A percentile compares a stretch with the other conserved stretches of the same genome.
These are phyloP conservation scores for Hypolimnas misippus DNA, from an alignment of 2,888 invertebrate genomes.

Conservation along the genomic window DNA sequence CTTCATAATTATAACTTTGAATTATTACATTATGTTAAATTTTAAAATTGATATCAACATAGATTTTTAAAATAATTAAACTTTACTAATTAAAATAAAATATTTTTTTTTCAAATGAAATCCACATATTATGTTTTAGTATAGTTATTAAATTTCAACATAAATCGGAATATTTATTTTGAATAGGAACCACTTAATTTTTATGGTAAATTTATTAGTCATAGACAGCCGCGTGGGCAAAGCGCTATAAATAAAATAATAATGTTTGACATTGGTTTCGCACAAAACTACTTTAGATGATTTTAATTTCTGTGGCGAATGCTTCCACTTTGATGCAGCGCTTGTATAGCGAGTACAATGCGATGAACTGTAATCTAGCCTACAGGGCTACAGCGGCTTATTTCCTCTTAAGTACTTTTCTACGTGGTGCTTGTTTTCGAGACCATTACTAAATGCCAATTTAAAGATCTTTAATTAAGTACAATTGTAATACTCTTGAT, in stretches of 20 bases:
- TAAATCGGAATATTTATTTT: slow-evolving; percentile 6
- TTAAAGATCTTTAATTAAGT: background rate
- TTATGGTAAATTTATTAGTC: slow-evolving; percentile 32
- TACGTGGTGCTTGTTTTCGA: slow-evolving; percentile 5
- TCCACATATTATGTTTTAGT: too few relatives aligned
- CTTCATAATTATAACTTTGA: too few relatives aligned
- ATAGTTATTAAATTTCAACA: background rate
- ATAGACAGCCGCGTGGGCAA: slow-evolving; percentile 29
- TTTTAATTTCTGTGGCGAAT: slow-evolving; percentile 60
- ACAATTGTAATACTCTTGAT: too few relatives aligned
- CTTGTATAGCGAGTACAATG: slow-evolving; percentile 36
- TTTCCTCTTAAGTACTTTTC: too few relatives aligned
- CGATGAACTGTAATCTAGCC: slow-evolving; percentile 7
- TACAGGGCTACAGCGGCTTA: slow-evolving; percentile 22
- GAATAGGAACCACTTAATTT: slow-evolving; percentile 23
- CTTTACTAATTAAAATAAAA: too few relatives aligned
- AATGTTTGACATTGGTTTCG: slow-evolving; percentile 38
- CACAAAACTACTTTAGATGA: slow-evolving; percentile 46
- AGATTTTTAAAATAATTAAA: too few relatives aligned
- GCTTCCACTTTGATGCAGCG: slow-evolving; percentile 50
- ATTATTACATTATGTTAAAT: too few relatives aligned
- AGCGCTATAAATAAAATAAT: slow-evolving; percentile 11
- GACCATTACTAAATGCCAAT: background rate
- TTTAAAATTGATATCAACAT: too few relatives aligned
- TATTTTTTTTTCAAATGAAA: too few relatives aligned